Evolutionary conservation across 2,888 invertebrate species (phyloP).

Genomic region (Brachycybe producta): DNA sequence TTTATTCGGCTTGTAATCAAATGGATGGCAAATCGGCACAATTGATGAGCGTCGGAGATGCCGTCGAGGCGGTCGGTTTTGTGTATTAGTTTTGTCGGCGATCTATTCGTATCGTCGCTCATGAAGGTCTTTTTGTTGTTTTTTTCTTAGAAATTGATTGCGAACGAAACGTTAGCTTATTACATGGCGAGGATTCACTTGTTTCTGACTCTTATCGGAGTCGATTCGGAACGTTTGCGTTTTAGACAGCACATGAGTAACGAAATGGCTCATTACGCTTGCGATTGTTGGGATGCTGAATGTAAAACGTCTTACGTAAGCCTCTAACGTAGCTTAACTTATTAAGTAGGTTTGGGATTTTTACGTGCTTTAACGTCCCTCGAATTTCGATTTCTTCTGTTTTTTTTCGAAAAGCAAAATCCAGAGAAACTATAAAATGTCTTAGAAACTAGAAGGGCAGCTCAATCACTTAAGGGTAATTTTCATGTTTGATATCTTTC

Average conservation of each 20-base stretch:
- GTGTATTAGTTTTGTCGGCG: not conserved
- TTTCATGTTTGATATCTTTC: too few relatives aligned
- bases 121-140: constrained; percentile 3
- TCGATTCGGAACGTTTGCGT: constrained; percentile 68
- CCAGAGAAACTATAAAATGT: too few relatives aligned
- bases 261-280: constrained; percentile 99
- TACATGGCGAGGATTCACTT: constrained; percentile 90
- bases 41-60: constrained; percentile 65
- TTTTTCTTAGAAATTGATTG: constrained; percentile 55
- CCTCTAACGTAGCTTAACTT: too few relatives aligned
- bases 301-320: constrained; percentile 82
- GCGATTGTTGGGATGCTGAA: constrained; percentile 99
- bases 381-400: too few relatives aligned
- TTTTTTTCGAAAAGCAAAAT: too few relatives aligned
- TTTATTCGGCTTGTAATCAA: constrained; percentile 93
- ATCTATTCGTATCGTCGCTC: not conserved
- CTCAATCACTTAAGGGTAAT: too few relatives aligned
- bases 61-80: constrained; percentile 53
- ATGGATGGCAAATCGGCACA: constrained; percentile 89
- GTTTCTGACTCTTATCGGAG: constrained; percentile 74
- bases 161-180: constrained; percentile 94
- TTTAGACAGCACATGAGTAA: constrained; percentile 98
- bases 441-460: too few relatives aligned
- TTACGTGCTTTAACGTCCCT: constrained; percentile 7
- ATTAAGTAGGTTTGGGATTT: not conserved